A percentile compares a stretch with the other conserved stretches of the same genome.
Conservation (phyloP, 2,113 vertebrate genomes). For the Nesoenas mayeri region DNA sequence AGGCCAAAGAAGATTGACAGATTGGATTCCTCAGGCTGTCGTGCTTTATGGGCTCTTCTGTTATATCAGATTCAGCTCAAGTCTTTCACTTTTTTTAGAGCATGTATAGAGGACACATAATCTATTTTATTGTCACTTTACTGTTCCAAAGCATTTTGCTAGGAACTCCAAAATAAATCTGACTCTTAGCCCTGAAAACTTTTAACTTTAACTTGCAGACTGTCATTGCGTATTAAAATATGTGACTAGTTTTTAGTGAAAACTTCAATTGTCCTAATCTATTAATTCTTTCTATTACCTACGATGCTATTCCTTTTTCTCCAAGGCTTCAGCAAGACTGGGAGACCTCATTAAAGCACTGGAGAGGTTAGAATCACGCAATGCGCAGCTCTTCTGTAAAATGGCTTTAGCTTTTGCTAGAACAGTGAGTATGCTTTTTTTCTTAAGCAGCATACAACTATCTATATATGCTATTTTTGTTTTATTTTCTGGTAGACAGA, state of each 20-base stretch:
- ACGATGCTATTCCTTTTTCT: not conserved
- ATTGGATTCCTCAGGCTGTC: not conserved
- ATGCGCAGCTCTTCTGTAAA: constrained; percentile 85
- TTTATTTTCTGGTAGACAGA: not conserved
- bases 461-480: fast-evolving
- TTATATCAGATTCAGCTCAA: not conserved
- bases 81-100: not conserved
- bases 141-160: not conserved
- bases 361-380: constrained; percentile 85
- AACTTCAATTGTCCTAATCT: not conserved
- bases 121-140: not conserved
- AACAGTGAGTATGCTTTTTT: constrained; percentile 79
- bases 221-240: not conserved
- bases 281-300: not conserved
- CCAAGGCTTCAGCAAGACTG: constrained; percentile 84
- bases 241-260: not conserved
- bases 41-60: not conserved
- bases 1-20: not conserved
- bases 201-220: not conserved
- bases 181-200: not conserved
- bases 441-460: not conserved
- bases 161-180: not conserved
- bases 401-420: constrained; percentile 92
- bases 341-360: constrained; percentile 82
- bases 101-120: not conserved